Percentiles rank a stretch among this genome's conserved stretches.
Conservation (phyloP, 2,113 vertebrate species). For the Micronycteris hirsuta region DNA sequence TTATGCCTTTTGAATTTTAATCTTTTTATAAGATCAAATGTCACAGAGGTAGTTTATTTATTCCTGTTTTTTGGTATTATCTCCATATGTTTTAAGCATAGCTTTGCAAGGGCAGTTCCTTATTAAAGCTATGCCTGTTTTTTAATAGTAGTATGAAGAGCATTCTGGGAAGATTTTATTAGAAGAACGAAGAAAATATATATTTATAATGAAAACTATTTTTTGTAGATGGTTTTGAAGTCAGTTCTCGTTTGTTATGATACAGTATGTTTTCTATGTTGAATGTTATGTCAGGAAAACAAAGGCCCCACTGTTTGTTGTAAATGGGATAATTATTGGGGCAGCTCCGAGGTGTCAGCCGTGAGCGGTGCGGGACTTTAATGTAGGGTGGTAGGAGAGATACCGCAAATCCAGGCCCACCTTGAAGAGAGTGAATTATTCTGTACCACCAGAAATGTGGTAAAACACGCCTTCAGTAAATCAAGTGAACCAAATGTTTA, state of each 20-base stretch:
- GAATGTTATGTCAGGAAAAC: constrained; percentile 1
- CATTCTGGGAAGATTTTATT: background rate
- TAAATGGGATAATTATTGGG: background rate
- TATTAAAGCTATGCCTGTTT: background rate
- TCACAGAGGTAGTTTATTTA: too few relatives aligned
- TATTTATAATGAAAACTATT: background rate
- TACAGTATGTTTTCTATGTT: background rate
- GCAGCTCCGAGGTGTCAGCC: background rate
- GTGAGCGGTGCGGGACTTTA: background rate
- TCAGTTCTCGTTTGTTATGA: background rate
- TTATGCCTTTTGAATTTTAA: background rate
- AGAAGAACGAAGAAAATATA: background rate
- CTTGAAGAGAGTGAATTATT: background rate
- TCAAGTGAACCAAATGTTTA: background rate
- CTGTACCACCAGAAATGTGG: too few relatives aligned
- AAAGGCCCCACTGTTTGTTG: background rate
- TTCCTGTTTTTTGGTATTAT: background rate
- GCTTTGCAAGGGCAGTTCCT: background rate
- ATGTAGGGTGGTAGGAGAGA: background rate
- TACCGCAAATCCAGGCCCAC: background rate
- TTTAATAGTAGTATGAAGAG: background rate
- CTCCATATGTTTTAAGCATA: background rate
- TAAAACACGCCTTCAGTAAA: background rate
- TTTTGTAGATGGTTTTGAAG: background rate
- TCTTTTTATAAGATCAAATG: background rate